Percentiles rank a stretch among this genome's conserved stretches.
phyloP scores from a whole-genome alignment of 2,888 invertebrate species.

The Pyralis farinalis region DNA sequence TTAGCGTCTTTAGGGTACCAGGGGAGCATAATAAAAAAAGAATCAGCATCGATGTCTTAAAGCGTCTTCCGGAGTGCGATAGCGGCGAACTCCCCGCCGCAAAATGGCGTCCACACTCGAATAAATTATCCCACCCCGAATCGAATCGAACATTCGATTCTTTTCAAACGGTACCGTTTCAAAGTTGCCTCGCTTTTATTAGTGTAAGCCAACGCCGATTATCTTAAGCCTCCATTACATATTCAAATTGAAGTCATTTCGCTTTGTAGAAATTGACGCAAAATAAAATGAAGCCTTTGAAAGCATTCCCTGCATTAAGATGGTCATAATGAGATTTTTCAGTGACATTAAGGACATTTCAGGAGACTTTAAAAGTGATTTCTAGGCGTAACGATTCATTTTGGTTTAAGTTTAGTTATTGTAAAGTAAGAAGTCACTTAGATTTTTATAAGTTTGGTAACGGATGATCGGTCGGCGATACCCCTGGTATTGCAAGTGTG shows the following conservation, averaged over 20 bases:
- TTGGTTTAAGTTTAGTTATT: too few relatives aligned
- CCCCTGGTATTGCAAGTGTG: too few relatives aligned
- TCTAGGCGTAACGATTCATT: slow-evolving; percentile 3
- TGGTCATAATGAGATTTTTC: slow-evolving; percentile 58
- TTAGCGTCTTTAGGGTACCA: slow-evolving; percentile 77
- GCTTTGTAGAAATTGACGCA: slow-evolving; percentile 78
- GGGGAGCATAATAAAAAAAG: slow-evolving; percentile 79
- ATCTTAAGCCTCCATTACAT: slow-evolving; percentile 79
- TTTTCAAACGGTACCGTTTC: slow-evolving; percentile 74
- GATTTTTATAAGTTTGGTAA: too few relatives aligned
- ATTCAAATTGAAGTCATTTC: slow-evolving; percentile 80
- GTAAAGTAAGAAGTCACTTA: too few relatives aligned
- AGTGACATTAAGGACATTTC: slow-evolving; percentile 30
- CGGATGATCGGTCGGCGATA: too few relatives aligned
- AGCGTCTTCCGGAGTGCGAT: slow-evolving; percentile 72
- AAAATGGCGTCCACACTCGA: slow-evolving; percentile 79
- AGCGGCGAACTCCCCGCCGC: slow-evolving; percentile 66
- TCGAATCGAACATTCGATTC: slow-evolving; percentile 77
- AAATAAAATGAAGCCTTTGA: slow-evolving; percentile 76
- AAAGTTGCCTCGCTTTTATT: slow-evolving; percentile 74
- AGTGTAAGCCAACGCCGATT: slow-evolving; percentile 79
- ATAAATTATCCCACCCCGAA: slow-evolving; percentile 76
- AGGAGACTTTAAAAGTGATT: slow-evolving; percentile 13
- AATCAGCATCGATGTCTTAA: slow-evolving; percentile 81
- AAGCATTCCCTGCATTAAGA: slow-evolving; percentile 49